Conservation (phyloP, 92 coral and sea anemone species). For the Muricea muricata region DNA sequence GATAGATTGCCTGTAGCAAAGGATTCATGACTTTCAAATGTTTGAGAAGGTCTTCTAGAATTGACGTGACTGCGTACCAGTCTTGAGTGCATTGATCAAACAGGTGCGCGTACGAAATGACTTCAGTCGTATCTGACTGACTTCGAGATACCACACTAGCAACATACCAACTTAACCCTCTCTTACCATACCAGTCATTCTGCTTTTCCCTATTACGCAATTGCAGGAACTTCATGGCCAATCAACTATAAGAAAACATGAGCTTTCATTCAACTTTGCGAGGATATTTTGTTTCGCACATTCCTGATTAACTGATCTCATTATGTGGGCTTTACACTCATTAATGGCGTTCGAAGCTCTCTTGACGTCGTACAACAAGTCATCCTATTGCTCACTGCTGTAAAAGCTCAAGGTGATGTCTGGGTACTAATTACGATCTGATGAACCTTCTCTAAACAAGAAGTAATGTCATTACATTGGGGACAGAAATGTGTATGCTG, state of each 20-base stretch:
- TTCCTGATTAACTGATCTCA: constrained; percentile 76
- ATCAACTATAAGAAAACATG: constrained; percentile 70
- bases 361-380: constrained; percentile 71
- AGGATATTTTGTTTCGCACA: constrained; percentile 69
- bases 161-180: constrained; percentile 78
- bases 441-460: background rate
- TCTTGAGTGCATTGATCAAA: constrained; percentile 81
- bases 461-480: constrained; percentile 63
- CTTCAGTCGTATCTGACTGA: constrained; percentile 47
- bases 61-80: constrained; percentile 77
- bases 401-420: background rate
- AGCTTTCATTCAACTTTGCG: constrained; percentile 52
- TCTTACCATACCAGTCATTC: constrained; percentile 73
- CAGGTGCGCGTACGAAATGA: constrained; percentile 74
- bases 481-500: constrained; percentile 50
- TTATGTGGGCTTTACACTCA: constrained; percentile 79
- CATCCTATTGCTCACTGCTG: constrained; percentile 72
- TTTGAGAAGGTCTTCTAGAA: constrained; percentile 68
- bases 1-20: constrained; percentile 25
- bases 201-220: constrained; percentile 77
- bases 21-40: constrained; percentile 64
- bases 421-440: background rate
- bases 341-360: constrained; percentile 57
- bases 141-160: constrained; percentile 35
- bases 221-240: constrained; percentile 86